Base-by-base conservation (phyloP, 2,797 vertebrate species). In the Catharus ustulatus region DNA sequence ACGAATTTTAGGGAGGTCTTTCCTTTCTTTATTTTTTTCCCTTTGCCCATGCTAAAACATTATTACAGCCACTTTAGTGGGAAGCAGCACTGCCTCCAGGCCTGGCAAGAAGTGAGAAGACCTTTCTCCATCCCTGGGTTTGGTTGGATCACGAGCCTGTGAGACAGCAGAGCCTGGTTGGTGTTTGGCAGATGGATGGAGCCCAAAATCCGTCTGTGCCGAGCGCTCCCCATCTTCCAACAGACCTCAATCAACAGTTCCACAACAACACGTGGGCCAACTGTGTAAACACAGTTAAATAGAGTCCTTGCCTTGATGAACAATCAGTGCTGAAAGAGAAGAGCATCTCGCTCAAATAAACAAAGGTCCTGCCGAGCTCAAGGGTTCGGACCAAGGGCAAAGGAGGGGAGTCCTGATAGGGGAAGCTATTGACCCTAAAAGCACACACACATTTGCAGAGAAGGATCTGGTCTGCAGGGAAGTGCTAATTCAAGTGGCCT, bases 1-100 rank as follows among this genome's bases (percentile, higher is more conserved):
- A 95, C 22, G 18, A 90, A 51, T 89, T 94, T 94, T 94, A 86
- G 85, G 96, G 96, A 95, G 94, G 91, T 94, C 95, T 91, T 63
- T 74, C 87, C 84, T 91, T 74, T 68, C 19, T 80, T 92, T 87
- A 42, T 71, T 84, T 92, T 84, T 91, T 30, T 48, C 91, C 79
- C 29, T 52, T 75, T 81, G 85, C 83, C 66, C 83, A 69, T 84
- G 87, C 90, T 96, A 75, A 86, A 91, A 81, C 88, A 69, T 84
- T 75, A 94, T 94, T 96, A 88, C 94, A 95, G 63, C 67, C 87
- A 82, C 87, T 95, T 94, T 78, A 94, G 83, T 78, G 87, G 90
- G 96, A 94, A 95, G 90, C 83, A 94, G 73, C 69, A 66, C 32
- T 48, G 91, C 90, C 93, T 95, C 76, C 71, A 75, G 96, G 94